Evolutionary conservation across 1,140 invertebrate genomes (phyloP), one percentile per base, ranked within the genome.

Genomic region (Drosophila kepulauana): DNA sequence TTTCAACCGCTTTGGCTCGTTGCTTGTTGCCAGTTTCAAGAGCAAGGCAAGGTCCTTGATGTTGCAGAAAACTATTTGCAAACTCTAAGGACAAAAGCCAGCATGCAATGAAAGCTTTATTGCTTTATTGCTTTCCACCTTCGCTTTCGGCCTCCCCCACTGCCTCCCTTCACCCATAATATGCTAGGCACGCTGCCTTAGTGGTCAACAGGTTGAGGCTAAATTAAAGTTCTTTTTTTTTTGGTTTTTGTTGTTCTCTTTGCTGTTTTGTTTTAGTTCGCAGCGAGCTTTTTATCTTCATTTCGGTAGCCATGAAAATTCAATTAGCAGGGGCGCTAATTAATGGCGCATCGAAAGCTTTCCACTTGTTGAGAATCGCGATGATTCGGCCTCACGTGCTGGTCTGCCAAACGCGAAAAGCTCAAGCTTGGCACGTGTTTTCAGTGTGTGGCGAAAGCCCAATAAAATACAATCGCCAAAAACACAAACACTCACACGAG

Each of bases 21-120:
- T 71, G 72, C 75, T 71, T 86, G 80, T 72, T 82, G 77, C 84
- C 80, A 71, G 70, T 88, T 88, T 88, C 85, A 88, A 88, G 85
- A 89, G 85, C 85, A 81, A 89, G 70, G 66, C 81, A 89, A 89
- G 73, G 85, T 89, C 85, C 70, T 74, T 72, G 74, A 73, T 65
- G 68, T 66, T 57, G 63, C 63, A 64, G 49, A 72, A 68, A 82
- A 80, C 65, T 77, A 80, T 74, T 80, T 77, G 73, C 77, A 59
- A 66, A 64, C 71, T 59, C 35, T 71, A 80, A 87, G 84, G 84
- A 88, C 84, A 71, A 73, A 78, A 72, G 77, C 66, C 62, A 76
- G 61, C 41, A 61, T 65, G 74, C 69, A 65, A 61, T 65, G 49
- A 70, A 56, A 75, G 73, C 68, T 75, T 57, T 61, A 65, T 65